These are phyloP conservation scores for Lepidurus apus DNA, from an alignment of 1,140 invertebrate species.

Conservation along the genomic window DNA sequence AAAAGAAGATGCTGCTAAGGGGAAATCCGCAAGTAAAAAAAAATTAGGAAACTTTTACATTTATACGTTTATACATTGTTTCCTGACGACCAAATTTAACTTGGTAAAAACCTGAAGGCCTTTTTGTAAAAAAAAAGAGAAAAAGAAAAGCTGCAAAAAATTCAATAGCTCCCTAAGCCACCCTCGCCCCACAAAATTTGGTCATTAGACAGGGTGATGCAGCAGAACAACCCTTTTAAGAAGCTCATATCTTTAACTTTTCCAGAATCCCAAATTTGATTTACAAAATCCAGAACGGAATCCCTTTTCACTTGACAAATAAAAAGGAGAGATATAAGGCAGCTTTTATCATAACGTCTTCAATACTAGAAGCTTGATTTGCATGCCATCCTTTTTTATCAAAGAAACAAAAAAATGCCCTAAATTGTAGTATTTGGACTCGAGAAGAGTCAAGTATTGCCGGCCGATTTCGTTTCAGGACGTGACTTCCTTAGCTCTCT, in stretches of 20 bases:
- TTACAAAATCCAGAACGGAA: background rate
- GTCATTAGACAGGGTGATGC: slow-evolving; percentile 7
- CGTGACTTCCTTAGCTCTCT: slow-evolving; percentile 15
- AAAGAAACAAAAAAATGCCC: background rate
- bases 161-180: background rate
- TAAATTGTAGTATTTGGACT: slow-evolving; percentile 3
- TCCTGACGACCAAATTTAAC: background rate
- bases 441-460: slow-evolving; percentile 1
- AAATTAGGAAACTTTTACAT: background rate
- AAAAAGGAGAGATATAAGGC: background rate
- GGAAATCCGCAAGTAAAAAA: background rate
- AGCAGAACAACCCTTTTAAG: slow-evolving; percentile 9
- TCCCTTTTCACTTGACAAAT: background rate
- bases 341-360: background rate
- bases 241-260: background rate
- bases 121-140: background rate
- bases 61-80: background rate
- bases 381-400: background rate
- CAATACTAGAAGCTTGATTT: background rate
- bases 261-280: background rate
- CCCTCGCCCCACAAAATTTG: background rate
- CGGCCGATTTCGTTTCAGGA: background rate
- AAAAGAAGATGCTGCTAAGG: background rate
- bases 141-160: background rate
- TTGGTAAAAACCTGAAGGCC: background rate